Percentiles rank a stretch among this genome's conserved stretches.
Conservation (phyloP, 2,888 invertebrate genomes). For the Hydriomena furcata region DNA sequence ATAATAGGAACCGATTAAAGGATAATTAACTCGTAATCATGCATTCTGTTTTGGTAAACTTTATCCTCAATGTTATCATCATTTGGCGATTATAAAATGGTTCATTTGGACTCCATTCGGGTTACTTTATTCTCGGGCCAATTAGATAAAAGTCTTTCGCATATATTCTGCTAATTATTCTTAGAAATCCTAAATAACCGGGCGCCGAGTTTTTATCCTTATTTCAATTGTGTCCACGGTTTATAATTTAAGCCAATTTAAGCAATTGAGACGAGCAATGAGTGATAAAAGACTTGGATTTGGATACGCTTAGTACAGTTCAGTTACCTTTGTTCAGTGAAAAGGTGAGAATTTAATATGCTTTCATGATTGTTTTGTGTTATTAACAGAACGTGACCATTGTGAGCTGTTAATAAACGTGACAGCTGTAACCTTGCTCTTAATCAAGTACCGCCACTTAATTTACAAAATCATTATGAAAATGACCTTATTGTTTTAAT, state of each 20-base stretch:
- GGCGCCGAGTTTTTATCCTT: slow-evolving; percentile 52
- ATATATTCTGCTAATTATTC: slow-evolving; percentile 26
- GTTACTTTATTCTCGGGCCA: slow-evolving; percentile 1
- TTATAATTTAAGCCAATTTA: slow-evolving; percentile 73
- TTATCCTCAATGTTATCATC: neutral
- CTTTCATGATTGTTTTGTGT: slow-evolving; percentile 16
- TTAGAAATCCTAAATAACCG: slow-evolving; percentile 29
- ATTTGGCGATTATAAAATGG: neutral
- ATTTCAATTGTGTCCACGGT: slow-evolving; percentile 49
- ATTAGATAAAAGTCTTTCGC: slow-evolving; percentile 8
- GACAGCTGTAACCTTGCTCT: slow-evolving; percentile 50
- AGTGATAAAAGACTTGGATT: slow-evolving; percentile 25
- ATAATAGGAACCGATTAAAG: too few relatives aligned
- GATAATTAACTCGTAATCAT: too few relatives aligned
- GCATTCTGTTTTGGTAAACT: too few relatives aligned
- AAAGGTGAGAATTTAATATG: slow-evolving; percentile 3
- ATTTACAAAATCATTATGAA: slow-evolving; percentile 39
- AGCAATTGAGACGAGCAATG: slow-evolving; percentile 63
- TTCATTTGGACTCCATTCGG: neutral
- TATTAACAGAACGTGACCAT: slow-evolving; percentile 17
- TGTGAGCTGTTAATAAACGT: slow-evolving; percentile 18
- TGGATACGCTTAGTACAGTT: slow-evolving; percentile 20
- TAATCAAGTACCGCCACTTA: slow-evolving; percentile 56
- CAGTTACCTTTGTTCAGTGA: slow-evolving; percentile 23
- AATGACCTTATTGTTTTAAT: slow-evolving; percentile 42